These are phyloP conservation scores for Sebastes diaconus DNA, from an alignment of 2,797 vertebrate genomes.

Conservation along the genomic window DNA sequence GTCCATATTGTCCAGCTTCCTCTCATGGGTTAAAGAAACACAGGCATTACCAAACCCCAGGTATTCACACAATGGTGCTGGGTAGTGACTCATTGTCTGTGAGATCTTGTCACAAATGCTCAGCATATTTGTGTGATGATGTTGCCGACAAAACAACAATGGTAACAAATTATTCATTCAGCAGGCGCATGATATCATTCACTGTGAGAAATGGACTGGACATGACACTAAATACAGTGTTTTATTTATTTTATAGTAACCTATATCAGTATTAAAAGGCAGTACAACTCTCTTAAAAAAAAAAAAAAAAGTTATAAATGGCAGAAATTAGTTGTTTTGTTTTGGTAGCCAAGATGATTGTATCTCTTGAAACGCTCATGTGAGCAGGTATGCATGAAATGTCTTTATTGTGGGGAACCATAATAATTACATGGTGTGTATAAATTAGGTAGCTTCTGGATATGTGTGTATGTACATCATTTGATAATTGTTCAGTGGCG, in stretches of 20 bases:
- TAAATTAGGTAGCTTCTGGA: too few species aligned
- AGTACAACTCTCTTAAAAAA: not conserved
- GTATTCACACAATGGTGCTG: conserved; percentile 59
- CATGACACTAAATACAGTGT: not conserved
- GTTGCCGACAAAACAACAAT: conserved; percentile 35
- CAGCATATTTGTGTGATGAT: conserved; percentile 68
- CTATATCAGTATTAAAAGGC: not conserved
- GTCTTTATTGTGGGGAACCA: too few species aligned
- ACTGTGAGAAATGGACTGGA: conserved; percentile 19
- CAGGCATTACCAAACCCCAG: conserved; percentile 14
- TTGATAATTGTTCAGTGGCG: too few species aligned
- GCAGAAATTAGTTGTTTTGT: not conserved
- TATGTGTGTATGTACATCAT: too few species aligned
- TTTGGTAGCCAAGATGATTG: not conserved
- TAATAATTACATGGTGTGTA: too few species aligned
- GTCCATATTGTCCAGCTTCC: conserved; percentile 34
- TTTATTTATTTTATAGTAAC: not conserved
- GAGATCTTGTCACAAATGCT: conserved; percentile 47
- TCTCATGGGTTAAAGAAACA: conserved; percentile 44
- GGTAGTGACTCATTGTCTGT: conserved; percentile 65
- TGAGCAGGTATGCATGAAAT: too few species aligned
- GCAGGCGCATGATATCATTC: conserved; percentile 23
- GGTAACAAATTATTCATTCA: conserved; percentile 29
- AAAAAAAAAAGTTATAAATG: not conserved
- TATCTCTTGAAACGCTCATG: too few species aligned